Base-by-base conservation (phyloP, 2,888 invertebrate species). In the Apodemia zela region DNA sequence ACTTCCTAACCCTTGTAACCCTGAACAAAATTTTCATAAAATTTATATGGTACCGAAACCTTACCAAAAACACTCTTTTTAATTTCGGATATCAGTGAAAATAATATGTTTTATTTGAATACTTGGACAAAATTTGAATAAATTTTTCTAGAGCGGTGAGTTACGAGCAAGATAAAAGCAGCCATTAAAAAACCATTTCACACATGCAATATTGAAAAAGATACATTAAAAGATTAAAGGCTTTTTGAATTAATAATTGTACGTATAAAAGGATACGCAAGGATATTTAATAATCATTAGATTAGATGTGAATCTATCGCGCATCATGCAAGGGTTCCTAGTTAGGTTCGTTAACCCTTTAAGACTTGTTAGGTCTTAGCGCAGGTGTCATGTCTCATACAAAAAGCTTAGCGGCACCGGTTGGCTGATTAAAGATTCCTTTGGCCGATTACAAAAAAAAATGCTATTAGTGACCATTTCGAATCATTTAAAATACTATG, bases 311-410 rank as follows among this genome's bases (percentile, higher is more conserved):
- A 45, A 45, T 45, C 45, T 38, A 38, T n/a, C 45, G 45, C 11
- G 54, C 18, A 54, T 21, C 25, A 59, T 59, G 35, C 59, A 33
- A 59, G 58, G 45, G 63, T 63, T 59, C 58, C 63, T 63, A 59
- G 59, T 47, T 59, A 42, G 58, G 68, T 67, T 68, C 68, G 66
- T 61, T 64, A 65, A 61, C 66, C 66, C 65, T 47, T 2, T 42
- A 42, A 59, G 49, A 66, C 69, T 69, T 63, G 65, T 66, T 66
- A 62, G 65, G 65, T 64, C 65, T 66, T 64, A 64, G 65, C 61
- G 67, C 71, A 71, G 69, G 71, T 69, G 71, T 68, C 66, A 54
- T 4, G 54, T 54, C 54, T 54, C 2, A 25, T 51, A 54, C 29
- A 54, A 54, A 29, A 54, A 29, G 54, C 54, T 54, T 54, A 54